Evolutionary conservation across 2,888 invertebrate genomes (phyloP).

Genomic region (Frankliniella intonsa): DNA sequence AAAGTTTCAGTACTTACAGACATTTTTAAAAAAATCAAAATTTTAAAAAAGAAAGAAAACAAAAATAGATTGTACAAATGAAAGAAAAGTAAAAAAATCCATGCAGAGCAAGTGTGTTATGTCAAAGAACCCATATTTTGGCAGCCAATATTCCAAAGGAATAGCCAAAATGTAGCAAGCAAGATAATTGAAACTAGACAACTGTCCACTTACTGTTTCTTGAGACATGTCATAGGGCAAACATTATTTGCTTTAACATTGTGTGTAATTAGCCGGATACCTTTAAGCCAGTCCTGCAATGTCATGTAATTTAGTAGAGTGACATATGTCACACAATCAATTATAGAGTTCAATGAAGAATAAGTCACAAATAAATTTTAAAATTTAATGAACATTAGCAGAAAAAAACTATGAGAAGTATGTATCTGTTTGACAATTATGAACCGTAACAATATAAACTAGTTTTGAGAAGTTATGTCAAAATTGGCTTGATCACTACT

Average conservation of each 20-base stretch:
- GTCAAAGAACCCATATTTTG: not conserved
- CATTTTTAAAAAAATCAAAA: not conserved
- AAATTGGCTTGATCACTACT: too few relatives aligned
- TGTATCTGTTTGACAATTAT: too few relatives aligned
- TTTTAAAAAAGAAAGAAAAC: not conserved
- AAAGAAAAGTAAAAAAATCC: conserved; percentile 20
- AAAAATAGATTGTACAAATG: conserved; percentile 17
- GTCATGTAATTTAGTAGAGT: not conserved
- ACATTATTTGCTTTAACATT: conserved; percentile 99
- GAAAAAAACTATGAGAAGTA: too few relatives aligned
- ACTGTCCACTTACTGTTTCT: conserved; percentile 90
- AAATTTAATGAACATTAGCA: too few relatives aligned
- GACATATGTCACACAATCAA: not conserved
- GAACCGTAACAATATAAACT: too few relatives aligned
- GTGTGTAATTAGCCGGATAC: conserved; percentile 90
- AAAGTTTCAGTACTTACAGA: not conserved
- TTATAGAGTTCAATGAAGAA: not conserved
- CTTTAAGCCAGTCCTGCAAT: conserved; percentile 90
- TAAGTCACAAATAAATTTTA: not conserved
- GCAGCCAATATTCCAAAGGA: not conserved
- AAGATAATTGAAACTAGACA: not conserved
- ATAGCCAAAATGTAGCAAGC: conserved; percentile 4
- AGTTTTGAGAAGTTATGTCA: too few relatives aligned
- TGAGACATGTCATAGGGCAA: conserved; percentile 96
- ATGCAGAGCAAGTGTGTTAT: not conserved